These are phyloP conservation scores for Percina caprodes DNA, from an alignment of 2,113 vertebrate genomes.

Conservation along the genomic window DNA sequence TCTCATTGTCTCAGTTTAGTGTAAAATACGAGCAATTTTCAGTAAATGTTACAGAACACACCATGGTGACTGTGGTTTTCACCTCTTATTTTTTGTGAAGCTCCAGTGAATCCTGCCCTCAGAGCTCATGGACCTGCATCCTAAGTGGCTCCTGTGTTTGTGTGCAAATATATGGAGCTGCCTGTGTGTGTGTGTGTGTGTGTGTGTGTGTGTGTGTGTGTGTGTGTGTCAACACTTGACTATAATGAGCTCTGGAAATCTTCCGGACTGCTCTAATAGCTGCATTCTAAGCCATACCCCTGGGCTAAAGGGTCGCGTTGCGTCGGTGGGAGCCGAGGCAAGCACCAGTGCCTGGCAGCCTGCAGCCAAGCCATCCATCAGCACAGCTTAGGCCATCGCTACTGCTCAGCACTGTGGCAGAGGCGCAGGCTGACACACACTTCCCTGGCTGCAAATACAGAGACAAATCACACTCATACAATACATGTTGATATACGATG, in stretches of 20 bases:
- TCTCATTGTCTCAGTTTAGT: constrained; percentile 17
- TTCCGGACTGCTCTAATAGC: constrained; percentile 75
- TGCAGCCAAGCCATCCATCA: constrained; percentile 74
- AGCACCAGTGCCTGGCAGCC: constrained; percentile 62
- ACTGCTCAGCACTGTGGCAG: constrained; percentile 67
- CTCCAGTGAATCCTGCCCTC: constrained; percentile 37
- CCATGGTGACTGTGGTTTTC: constrained; percentile 17
- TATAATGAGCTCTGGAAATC: constrained; percentile 80
- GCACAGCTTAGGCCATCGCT: constrained; percentile 67
- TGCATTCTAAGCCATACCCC: constrained; percentile 71
- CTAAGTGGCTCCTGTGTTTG: constrained; percentile 42
- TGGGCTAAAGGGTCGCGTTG: constrained; percentile 62
- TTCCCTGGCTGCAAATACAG: constrained; percentile 39
- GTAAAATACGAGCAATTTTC: constrained; percentile 24
- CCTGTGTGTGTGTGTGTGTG: constrained; percentile 29
- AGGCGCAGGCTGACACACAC: constrained; percentile 40
- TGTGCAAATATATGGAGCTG: constrained; percentile 19
- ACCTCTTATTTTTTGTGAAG: constrained; percentile 9
- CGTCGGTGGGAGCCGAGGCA: constrained; percentile 57
- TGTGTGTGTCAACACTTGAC: constrained; percentile 53
- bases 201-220: background rate
- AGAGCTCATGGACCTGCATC: constrained; percentile 53
- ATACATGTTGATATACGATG: constrained; percentile 29
- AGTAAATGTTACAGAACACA: constrained; percentile 11
- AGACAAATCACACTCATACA: constrained; percentile 57